These are phyloP conservation scores for Mythimna lalbum DNA, from an alignment of 2,888 invertebrate species.

Conservation along the genomic window DNA sequence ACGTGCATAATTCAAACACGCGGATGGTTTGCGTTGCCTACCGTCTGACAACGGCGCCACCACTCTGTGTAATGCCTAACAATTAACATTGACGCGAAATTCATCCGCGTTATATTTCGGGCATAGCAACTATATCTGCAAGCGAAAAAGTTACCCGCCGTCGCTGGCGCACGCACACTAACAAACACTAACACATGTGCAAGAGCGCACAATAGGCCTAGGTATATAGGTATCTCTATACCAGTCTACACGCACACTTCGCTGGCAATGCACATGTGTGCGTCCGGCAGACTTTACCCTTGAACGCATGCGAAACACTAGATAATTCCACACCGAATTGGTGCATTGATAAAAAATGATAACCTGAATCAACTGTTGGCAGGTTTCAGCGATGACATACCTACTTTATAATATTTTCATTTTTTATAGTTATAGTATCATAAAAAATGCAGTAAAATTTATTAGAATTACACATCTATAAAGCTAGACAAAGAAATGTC, in stretches of 20 bases:
- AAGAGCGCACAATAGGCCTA: conserved; percentile 82
- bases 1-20: conserved; percentile 49
- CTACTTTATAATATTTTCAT: conserved; percentile 43
- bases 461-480: conserved; percentile 25
- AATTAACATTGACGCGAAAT: conserved; percentile 84
- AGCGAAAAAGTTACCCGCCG: conserved; percentile 86
- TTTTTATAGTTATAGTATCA: conserved; percentile 28
- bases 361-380: conserved; percentile 80
- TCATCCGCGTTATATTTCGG: conserved; percentile 88
- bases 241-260: conserved; percentile 74
- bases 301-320: conserved; percentile 87
- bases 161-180: conserved; percentile 80
- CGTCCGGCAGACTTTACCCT: conserved; percentile 88
- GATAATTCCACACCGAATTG: conserved; percentile 84
- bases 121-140: conserved; percentile 88
- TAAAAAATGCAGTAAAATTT: conserved; percentile 37
- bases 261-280: conserved; percentile 74
- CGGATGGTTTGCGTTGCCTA: conserved; percentile 51
- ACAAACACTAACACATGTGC: conserved; percentile 73
- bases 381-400: conserved; percentile 70
- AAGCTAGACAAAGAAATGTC: conserved; percentile 30
- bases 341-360: conserved; percentile 88
- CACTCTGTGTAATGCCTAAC: conserved; percentile 75
- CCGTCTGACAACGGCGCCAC: conserved; percentile 62
- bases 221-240: conserved; percentile 70